Conservation (phyloP, 2,888 invertebrate genomes). For the Papilio elwesi region DNA sequence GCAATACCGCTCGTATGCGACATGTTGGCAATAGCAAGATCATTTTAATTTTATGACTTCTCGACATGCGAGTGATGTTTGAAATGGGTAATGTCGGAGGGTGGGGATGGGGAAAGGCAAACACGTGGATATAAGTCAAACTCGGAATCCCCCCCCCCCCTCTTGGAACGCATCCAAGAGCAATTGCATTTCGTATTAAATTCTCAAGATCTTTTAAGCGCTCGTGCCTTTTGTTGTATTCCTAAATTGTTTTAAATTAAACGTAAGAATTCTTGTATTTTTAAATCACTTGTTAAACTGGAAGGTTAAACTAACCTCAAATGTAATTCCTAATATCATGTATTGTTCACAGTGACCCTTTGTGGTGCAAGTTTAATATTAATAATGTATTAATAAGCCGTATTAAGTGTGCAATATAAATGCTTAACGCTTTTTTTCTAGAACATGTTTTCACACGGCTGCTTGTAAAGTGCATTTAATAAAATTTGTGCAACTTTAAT, state of each 20-base stretch:
- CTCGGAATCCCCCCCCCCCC: background rate
- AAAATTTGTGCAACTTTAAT: too few relatives aligned
- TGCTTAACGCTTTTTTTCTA: too few relatives aligned
- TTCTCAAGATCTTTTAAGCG: background rate
- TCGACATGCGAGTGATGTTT: background rate
- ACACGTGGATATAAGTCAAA: conserved; percentile 14
- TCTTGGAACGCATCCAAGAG: conserved; percentile 15
- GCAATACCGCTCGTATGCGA: too few relatives aligned
- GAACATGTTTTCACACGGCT: too few relatives aligned
- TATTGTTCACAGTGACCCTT: too few relatives aligned
- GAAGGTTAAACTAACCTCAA: too few relatives aligned
- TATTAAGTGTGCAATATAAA: too few relatives aligned
- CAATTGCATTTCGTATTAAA: conserved; percentile 22
- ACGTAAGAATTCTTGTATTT: background rate
- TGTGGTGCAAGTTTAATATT: too few relatives aligned
- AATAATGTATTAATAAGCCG: too few relatives aligned
- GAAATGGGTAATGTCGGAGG: background rate
- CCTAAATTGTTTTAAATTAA: background rate
- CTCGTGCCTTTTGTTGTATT: conserved; percentile 8
- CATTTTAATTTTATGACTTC: conserved; percentile 2
- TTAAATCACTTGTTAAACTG: background rate
- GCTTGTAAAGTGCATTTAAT: too few relatives aligned
- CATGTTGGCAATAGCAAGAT: background rate
- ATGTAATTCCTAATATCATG: too few relatives aligned
- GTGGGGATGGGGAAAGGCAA: background rate